These are phyloP conservation scores for Galleria mellonella DNA, from an alignment of 1,140 invertebrate genomes.

Conservation along the genomic window DNA sequence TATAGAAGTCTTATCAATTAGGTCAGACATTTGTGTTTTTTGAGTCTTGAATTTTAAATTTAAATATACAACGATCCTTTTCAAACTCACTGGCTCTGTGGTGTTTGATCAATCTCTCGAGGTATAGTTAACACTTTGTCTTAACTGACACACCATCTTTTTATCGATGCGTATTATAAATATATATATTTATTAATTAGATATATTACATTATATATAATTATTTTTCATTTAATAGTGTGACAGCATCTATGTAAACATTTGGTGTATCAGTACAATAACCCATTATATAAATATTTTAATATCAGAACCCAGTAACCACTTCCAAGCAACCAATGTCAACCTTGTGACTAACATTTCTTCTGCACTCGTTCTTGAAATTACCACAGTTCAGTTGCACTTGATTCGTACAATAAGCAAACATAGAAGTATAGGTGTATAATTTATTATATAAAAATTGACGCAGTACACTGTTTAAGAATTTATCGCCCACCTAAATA, in stretches of 20 bases:
- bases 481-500: slow-evolving; percentile 22
- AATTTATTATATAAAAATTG: too few relatives aligned
- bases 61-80: slow-evolving; percentile 17
- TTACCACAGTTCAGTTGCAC: slow-evolving; percentile 12
- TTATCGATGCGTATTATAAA: not conserved
- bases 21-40: not conserved
- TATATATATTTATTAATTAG: slow-evolving; percentile 6
- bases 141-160: slow-evolving; percentile 2
- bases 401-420: slow-evolving; percentile 1
- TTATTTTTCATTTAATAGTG: not conserved
- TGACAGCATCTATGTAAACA: not conserved
- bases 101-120: slow-evolving; percentile 32
- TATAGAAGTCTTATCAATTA: slow-evolving; percentile 1
- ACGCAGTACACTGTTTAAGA: not conserved
- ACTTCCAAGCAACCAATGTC: slow-evolving; percentile 35
- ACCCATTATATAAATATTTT: not conserved
- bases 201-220: not conserved
- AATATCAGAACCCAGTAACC: slow-evolving; percentile 24
- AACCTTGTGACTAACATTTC: slow-evolving; percentile 66
- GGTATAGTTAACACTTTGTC: slow-evolving; percentile 22
- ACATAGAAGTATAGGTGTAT: slow-evolving; percentile 4
- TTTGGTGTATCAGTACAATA: slow-evolving; percentile 13
- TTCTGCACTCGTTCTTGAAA: slow-evolving; percentile 37
- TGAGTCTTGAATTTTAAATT: not conserved
- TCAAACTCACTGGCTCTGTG: slow-evolving; percentile 44